A percentile compares a stretch with the other conserved stretches of the same genome.
phyloP scores from a whole-genome alignment of 2,797 vertebrate species.

The Acrocephalus scirpaceus region DNA sequence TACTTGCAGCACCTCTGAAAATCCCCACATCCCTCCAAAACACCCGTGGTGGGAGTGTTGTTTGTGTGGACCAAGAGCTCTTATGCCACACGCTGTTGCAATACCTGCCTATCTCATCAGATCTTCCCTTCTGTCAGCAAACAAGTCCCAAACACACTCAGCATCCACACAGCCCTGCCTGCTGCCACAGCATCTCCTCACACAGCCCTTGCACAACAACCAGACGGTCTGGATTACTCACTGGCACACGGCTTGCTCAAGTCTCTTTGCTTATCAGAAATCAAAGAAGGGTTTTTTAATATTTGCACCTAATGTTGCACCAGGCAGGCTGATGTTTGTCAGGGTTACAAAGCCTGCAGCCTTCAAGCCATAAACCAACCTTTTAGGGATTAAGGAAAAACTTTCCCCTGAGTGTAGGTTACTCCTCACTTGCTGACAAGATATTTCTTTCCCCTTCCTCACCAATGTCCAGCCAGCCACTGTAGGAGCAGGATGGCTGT shows the following conservation, averaged over 20 bases:
- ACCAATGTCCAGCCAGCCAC: background rate
- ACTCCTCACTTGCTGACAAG: background rate
- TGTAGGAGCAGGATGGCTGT: background rate
- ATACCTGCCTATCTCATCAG: background rate
- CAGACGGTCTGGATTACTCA: background rate
- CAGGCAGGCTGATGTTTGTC: background rate
- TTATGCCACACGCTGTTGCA: background rate
- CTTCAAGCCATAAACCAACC: background rate
- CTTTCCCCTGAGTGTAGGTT: background rate
- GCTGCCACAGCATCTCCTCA: slow-evolving; percentile 14
- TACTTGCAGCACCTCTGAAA: background rate
- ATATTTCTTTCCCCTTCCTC: background rate
- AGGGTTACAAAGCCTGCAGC: background rate
- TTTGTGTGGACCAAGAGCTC: background rate
- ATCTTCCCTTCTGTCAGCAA: slow-evolving; percentile 49
- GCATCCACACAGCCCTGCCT: background rate
- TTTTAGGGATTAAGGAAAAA: background rate
- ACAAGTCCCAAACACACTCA: background rate
- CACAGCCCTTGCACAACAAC: slow-evolving; percentile 14
- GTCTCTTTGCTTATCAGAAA: background rate
- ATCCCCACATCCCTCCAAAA: background rate
- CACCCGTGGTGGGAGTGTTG: background rate
- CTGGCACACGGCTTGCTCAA: background rate
- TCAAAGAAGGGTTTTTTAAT: background rate
- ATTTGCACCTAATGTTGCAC: background rate